Conservation (phyloP, 2,888 invertebrate species). For the Andrena marginata region DNA sequence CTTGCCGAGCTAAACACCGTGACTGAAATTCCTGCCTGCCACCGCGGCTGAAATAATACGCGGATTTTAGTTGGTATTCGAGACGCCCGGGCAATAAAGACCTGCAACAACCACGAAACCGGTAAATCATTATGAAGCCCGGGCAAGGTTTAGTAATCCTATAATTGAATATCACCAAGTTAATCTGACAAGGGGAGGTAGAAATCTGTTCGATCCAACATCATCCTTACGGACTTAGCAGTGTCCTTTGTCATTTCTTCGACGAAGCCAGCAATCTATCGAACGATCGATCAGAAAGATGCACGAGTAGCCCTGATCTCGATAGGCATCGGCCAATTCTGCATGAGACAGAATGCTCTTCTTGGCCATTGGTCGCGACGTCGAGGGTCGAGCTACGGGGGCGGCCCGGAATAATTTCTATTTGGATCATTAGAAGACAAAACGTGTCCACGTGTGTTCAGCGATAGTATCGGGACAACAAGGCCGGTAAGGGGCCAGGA, state of each 20-base stretch:
- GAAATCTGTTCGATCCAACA: neutral
- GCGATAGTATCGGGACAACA: slow-evolving; percentile 73
- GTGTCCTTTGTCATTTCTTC: too few species aligned
- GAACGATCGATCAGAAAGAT: neutral
- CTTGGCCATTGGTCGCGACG: slow-evolving; percentile 22
- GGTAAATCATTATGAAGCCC: neutral
- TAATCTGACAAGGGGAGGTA: neutral
- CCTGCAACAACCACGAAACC: neutral
- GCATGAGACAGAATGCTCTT: slow-evolving; percentile 22
- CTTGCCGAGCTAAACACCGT: slow-evolving; percentile 24
- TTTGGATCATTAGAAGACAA: slow-evolving; percentile 79
- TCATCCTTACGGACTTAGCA: neutral
- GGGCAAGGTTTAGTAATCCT: neutral
- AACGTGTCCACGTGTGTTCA: slow-evolving; percentile 74
- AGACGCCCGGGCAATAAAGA: neutral
- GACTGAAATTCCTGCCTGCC: slow-evolving; percentile 6
- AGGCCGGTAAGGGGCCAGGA: slow-evolving; percentile 66
- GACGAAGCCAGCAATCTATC: too few species aligned
- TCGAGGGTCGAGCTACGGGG: slow-evolving; percentile 55
- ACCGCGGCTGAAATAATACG: neutral
- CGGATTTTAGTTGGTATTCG: slow-evolving; percentile 11
- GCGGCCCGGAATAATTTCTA: slow-evolving; percentile 74
- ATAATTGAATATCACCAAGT: neutral
- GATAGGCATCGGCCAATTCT: slow-evolving; percentile 27
- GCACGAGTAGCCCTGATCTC: neutral